phyloP scores from a whole-genome alignment of 2,113 vertebrate genomes.

The Egretta garzetta region DNA sequence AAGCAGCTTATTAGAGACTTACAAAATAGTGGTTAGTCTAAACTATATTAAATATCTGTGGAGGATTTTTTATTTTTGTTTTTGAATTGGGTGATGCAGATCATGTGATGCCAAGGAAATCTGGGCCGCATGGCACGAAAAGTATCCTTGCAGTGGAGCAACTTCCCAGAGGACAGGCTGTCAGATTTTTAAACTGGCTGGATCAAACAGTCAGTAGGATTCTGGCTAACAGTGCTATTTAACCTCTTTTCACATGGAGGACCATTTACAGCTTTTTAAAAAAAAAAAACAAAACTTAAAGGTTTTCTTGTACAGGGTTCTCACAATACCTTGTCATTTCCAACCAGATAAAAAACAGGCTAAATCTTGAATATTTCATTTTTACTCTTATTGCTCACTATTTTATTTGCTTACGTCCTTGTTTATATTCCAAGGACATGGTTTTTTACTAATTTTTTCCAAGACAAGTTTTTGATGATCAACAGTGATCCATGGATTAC shows the following conservation, averaged over 20 bases:
- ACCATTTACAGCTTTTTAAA: neutral
- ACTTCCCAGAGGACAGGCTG: neutral
- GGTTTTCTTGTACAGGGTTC: neutral
- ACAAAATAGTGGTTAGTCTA: neutral
- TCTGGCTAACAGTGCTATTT: neutral
- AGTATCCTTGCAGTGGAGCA: neutral
- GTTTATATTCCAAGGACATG: neutral
- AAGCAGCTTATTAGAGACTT: neutral
- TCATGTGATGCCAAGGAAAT: neutral
- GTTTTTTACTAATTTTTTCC: neutral
- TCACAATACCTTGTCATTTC: neutral
- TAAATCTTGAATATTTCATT: neutral
- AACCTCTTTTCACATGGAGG: neutral
- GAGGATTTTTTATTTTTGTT: neutral
- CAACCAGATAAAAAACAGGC: neutral
- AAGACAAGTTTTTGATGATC: neutral
- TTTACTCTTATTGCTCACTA: neutral
- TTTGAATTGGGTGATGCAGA: neutral
- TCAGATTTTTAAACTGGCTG: neutral
- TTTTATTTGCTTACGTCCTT: neutral
- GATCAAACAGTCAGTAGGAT: neutral
- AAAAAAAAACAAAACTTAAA: neutral
- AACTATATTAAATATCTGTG: neutral
- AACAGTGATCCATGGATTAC: neutral
- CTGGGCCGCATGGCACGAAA: neutral